phyloP scores from a whole-genome alignment of 2,888 invertebrate species.

The Meteorus cinctellus region DNA sequence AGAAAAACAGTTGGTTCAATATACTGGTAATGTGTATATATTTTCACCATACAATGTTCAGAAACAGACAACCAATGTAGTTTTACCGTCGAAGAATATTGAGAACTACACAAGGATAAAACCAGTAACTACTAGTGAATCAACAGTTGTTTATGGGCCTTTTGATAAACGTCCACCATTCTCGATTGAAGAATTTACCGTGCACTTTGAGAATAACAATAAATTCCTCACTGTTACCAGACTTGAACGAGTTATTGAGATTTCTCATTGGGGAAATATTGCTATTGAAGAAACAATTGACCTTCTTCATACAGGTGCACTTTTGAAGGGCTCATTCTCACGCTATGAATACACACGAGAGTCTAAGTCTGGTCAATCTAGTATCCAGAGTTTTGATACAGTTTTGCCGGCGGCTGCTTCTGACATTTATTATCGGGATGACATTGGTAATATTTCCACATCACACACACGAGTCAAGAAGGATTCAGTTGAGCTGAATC shows the following conservation, averaged over 20 bases:
- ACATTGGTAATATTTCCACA: constrained; percentile 99
- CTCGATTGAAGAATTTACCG: constrained; percentile 79
- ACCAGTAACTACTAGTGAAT: constrained; percentile 86
- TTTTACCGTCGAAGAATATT: constrained; percentile 84
- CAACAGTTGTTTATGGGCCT: constrained; percentile 91
- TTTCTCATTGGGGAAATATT: constrained; percentile 99
- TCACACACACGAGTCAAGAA: constrained; percentile 91
- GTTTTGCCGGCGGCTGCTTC: constrained; percentile 89
- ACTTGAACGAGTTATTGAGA: constrained; percentile 91
- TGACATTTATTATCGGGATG: constrained; percentile 98
- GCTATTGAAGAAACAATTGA: constrained; percentile 97
- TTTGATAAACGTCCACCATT: constrained; percentile 83
- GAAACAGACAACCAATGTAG: constrained; percentile 88
- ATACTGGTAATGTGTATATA: constrained; percentile 87
- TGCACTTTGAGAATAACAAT: constrained; percentile 97
- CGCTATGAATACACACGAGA: constrained; percentile 98
- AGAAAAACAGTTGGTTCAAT: constrained; percentile 94
- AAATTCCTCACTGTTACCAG: constrained; percentile 96
- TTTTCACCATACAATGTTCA: constrained; percentile 87
- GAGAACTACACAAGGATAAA: constrained; percentile 89
- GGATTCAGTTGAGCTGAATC: constrained; percentile 95
- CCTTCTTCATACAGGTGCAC: constrained; percentile 93
- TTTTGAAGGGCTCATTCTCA: constrained; percentile 91
- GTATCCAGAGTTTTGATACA: constrained; percentile 94
- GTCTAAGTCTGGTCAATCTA: constrained; percentile 88